These are phyloP conservation scores for Steinernema hermaphroditum DNA, from an alignment of 2,888 invertebrate genomes.

Conservation along the genomic window DNA sequence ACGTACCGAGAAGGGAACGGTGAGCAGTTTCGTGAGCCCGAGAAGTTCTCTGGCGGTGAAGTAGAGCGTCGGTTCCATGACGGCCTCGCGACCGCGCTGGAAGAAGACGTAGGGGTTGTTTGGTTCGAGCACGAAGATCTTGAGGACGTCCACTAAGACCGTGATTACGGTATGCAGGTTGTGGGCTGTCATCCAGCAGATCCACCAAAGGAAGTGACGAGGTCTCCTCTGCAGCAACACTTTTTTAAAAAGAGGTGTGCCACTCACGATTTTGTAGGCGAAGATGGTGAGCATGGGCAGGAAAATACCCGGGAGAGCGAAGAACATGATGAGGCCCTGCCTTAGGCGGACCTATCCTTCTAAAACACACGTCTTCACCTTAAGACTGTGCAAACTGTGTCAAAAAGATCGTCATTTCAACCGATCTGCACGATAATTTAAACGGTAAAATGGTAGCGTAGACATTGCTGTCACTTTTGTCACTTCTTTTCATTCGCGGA, in stretches of 20 bases:
- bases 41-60: conserved; percentile 6
- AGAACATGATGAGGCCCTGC: not conserved
- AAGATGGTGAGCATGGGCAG: conserved; percentile 17
- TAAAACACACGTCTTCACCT: no score
- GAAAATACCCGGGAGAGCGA: not conserved
- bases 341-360: not conserved
- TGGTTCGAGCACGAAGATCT: not conserved
- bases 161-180: conserved; percentile 15
- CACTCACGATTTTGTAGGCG: conserved; percentile 10
- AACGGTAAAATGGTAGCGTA: no score
- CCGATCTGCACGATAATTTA: no score
- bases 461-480: no score
- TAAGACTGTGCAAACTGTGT: no score
- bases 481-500: no score
- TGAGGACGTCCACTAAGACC: not conserved
- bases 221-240: not conserved
- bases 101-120: conserved; percentile 17
- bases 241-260: no score
- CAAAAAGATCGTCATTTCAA: no score
- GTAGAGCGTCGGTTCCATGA: not conserved
- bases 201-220: conserved; percentile 17
- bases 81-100: conserved; percentile 1
- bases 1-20: not conserved
- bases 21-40: conserved; percentile 5
- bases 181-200: conserved; percentile 5